A percentile compares a stretch with the other conserved stretches of the same genome.
These are phyloP conservation scores for Ceratina australensis DNA, from an alignment of 1,140 invertebrate species.

Conservation along the genomic window DNA sequence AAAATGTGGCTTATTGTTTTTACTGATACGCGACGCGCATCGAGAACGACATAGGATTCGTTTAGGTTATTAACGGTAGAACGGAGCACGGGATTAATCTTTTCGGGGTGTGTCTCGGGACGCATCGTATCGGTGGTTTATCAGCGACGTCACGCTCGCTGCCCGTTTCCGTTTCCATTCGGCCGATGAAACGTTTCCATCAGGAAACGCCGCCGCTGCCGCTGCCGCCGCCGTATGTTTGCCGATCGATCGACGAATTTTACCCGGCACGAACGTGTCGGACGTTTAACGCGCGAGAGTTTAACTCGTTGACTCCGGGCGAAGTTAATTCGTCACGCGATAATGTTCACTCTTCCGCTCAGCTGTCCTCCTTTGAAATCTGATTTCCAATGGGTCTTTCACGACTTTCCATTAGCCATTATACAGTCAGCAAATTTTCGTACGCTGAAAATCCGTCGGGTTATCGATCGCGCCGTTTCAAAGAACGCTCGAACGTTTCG, in stretches of 20 bases:
- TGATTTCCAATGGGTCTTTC: too few species aligned
- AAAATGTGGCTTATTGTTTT: too few species aligned
- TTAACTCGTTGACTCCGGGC: background rate
- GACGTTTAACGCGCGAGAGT: background rate
- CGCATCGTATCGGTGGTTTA: conserved; percentile 22
- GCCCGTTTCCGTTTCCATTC: background rate
- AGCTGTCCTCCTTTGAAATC: too few species aligned
- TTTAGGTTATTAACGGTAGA: conserved; percentile 29
- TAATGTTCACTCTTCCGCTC: too few species aligned
- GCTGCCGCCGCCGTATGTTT: background rate
- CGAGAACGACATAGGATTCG: background rate
- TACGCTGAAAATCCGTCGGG: too few species aligned
- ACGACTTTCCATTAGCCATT: too few species aligned
- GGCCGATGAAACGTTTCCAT: background rate
- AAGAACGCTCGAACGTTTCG: too few species aligned
- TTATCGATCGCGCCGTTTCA: too few species aligned
- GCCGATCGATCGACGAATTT: background rate
- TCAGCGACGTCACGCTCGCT: conserved; percentile 11
- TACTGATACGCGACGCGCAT: too few species aligned
- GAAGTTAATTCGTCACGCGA: background rate
- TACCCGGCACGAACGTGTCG: background rate
- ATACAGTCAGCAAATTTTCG: too few species aligned
- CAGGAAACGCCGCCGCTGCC: background rate
- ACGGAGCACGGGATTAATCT: conserved; percentile 53
- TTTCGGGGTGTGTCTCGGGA: conserved; percentile 46